Evolutionary conservation across 2,113 vertebrate species (phyloP).

Genomic region (Channa maculata): DNA sequence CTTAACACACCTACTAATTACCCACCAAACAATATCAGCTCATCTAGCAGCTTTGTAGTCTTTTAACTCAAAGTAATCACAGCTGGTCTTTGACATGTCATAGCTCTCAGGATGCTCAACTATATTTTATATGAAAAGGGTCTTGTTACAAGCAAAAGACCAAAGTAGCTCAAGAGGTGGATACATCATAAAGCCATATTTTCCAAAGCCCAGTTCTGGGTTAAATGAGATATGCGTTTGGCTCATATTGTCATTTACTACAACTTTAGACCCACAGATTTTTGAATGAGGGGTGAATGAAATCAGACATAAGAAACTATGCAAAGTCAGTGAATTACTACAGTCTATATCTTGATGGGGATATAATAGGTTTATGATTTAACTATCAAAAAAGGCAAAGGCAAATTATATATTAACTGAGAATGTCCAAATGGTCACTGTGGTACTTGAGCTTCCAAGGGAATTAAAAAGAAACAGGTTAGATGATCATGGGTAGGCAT

Average conservation of each 20-base stretch:
- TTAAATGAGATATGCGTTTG: background rate
- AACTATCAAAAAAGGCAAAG: no score
- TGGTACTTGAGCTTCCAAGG: background rate
- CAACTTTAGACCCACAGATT: constrained; percentile 2
- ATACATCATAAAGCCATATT: constrained; percentile 2
- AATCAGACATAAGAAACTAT: constrained; percentile 10
- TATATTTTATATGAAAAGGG: constrained; percentile 57
- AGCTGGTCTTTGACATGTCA: constrained; percentile 18
- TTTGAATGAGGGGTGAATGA: constrained; percentile 33
- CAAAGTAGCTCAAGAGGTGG: constrained; percentile 4
- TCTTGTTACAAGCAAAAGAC: constrained; percentile 19
- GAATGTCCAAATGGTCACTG: no score
- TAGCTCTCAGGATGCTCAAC: constrained; percentile 33
- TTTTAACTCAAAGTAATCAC: constrained; percentile 8
- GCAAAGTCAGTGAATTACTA: no score
- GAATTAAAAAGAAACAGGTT: background rate
- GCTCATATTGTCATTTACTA: background rate
- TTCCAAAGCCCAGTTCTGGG: no score
- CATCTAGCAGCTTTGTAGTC: background rate
- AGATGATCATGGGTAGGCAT: background rate
- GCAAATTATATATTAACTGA: no score
- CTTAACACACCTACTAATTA: background rate
- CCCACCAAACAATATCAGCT: background rate
- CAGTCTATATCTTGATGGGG: no score
- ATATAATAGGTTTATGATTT: background rate